These are phyloP conservation scores for Corythornis madagascariensis DNA, from an alignment of 2,113 vertebrate species.

Conservation along the genomic window DNA sequence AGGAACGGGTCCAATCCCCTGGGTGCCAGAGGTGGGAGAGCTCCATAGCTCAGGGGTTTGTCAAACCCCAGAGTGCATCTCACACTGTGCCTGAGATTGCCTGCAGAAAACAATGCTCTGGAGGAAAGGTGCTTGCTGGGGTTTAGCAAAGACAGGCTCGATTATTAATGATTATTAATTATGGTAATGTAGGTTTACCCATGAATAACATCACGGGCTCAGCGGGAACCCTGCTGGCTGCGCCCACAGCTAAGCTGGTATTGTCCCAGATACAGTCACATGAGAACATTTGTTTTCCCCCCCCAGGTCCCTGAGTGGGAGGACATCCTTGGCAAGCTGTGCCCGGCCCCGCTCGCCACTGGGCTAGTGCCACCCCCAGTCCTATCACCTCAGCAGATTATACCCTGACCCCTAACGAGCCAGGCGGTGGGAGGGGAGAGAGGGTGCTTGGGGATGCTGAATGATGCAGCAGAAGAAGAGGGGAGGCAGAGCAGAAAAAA, in stretches of 20 bases:
- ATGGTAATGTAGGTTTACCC: slow-evolving; percentile 24
- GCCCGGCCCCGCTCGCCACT: fast-evolving
- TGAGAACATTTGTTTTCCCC: neutral
- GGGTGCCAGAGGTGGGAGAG: fast-evolving
- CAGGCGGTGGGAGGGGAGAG: neutral
- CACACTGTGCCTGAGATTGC: fast-evolving
- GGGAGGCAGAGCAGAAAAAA: neutral
- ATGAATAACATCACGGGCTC: neutral
- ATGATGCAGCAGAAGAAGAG: neutral
- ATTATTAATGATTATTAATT: slow-evolving; percentile 40
- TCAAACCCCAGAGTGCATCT: neutral
- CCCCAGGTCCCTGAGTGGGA: neutral
- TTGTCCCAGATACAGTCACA: slow-evolving; percentile 58
- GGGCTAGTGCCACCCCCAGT: neutral
- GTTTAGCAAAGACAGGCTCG: neutral
- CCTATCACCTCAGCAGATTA: neutral
- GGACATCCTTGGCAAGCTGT: neutral
- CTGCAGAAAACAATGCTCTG: fast-evolving
- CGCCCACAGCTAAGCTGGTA: slow-evolving; percentile 30
- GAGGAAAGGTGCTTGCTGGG: neutral
- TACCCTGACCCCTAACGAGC: neutral
- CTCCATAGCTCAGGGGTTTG: fast-evolving
- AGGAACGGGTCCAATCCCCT: fast-evolving
- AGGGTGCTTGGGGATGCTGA: neutral
- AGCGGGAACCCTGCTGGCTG: slow-evolving; percentile 36